Base-by-base conservation (phyloP, 2,888 invertebrate genomes). In the Drosophila mimetica region DNA sequence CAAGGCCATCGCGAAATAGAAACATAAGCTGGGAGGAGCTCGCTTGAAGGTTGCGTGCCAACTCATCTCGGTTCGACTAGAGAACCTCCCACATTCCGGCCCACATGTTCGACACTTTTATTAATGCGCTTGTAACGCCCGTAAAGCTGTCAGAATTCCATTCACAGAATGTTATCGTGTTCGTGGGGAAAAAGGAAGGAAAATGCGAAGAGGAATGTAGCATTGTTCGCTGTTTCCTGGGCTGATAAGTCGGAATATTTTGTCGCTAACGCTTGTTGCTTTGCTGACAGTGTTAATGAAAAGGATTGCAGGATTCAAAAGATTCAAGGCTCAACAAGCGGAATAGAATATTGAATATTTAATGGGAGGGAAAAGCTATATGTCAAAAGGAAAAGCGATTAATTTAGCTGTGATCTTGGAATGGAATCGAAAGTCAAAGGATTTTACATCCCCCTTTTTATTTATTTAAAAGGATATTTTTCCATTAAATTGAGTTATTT, bases 61-160 rank as follows among this genome's bases (percentile, higher is more conserved):
- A 60, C 63, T 44, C 63, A 64, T 64, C 60, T 64, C 42, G 44
- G 54, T 20, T 41, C 16, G 34, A 51, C 30, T 25, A 11, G 18
- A 30, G 30, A 16, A 9, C 16, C n/a, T 6, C 4, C 6, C 34
- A 34, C 28, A 50, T 50, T 52, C 48, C 71, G 53, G 42, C 46
- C 57, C 71, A 58, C 74, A 67, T 77, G 74, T 81, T 82, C 84
- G 82, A 84, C 84, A 79, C 77, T 84, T 82, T 82, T 81, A 82
- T 82, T 84, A 82, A 82, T 84, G 82, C 61, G 77, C 79, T 74
- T 79, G 75, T 81, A 79, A 76, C 82, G 72, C 81, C 71, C 65
- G 69, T 71, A 46, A 58, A 63, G 71, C 79, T 76, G 77, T 73
- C 79, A 80, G 81, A 80, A 83, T 86, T 78, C 74, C 84, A 82